Base-by-base conservation (phyloP, 2,113 vertebrate species). In the Gadus chalcogrammus region DNA sequence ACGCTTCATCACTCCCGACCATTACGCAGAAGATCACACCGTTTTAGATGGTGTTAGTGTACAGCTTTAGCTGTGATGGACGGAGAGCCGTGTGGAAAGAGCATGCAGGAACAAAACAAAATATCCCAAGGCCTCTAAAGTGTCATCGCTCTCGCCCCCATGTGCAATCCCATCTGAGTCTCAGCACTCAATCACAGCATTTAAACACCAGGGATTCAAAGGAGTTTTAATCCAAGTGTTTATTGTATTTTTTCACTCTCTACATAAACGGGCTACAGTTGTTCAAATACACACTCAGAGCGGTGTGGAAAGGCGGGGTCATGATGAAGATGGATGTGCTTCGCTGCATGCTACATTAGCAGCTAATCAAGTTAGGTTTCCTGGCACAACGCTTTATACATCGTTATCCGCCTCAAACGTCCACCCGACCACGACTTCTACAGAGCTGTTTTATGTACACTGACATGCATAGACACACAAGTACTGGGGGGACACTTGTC, bases 161-260 rank as follows among this genome's bases (percentile, higher is more conserved):
- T 79, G 78, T 84, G 79, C 74, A 85, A 78, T 85, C 81, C 81
- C 58, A 61, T 77, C 70, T 5, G 74, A 48, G 42, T 48, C 53
- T 78, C 72, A 18, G 66, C 22, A 72, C 75, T 85, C 73, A 83
- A 84, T 84, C 80, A 76, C 65, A 59, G 27, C 11, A 75, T 81
- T 83, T 80, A 76, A 76, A 73, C 69, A 73, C 56, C 12, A 17
- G 67, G 65, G 65, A 69, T 90, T 90, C 84, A 90, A 91, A 91
- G 75, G 74, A 62, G 70, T 79, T 79, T 82, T 88, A 90, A 90
- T 90, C 87, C 87, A 61, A 69, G 72, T 91, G 91, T 91, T 91
- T 91, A 88, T 92, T 91, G 89, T 91, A 87, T 85, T 85, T 89
- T 90, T 91, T 90, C 90, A 90, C 89, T 91, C 86, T 81, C 78